phyloP scores from a whole-genome alignment of 2,797 vertebrate genomes.

The Octomys mimax region DNA sequence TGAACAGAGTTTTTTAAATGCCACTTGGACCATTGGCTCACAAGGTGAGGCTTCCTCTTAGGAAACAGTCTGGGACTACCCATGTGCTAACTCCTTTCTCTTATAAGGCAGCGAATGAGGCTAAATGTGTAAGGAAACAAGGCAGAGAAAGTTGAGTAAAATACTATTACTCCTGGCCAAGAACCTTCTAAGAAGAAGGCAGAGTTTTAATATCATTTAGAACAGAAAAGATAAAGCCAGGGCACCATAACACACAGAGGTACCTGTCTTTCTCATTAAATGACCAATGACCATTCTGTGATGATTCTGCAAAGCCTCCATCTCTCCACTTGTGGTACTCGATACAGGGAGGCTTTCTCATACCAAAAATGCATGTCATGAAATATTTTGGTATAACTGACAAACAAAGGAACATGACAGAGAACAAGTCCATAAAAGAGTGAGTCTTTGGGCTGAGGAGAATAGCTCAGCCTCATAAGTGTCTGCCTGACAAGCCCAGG shows the following conservation, averaged over 20 bases:
- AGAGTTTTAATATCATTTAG: fast-evolving
- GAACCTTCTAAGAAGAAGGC: not conserved
- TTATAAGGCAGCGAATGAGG: fast-evolving
- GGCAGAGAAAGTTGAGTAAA: not conserved
- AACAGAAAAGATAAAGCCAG: not conserved
- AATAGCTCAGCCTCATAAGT: no score
- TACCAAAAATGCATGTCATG: not conserved
- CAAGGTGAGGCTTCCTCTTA: not conserved
- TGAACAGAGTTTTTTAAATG: not conserved
- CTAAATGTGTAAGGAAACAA: not conserved
- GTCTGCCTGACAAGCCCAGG: no score
- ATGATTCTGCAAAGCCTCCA: not conserved
- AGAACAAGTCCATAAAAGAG: not conserved
- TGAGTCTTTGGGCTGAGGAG: not conserved
- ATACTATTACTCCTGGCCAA: conserved; percentile 54
- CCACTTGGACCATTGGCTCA: conserved; percentile 30
- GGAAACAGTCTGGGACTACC: conserved; percentile 21
- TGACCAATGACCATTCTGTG: not conserved
- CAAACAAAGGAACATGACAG: not conserved
- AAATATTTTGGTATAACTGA: not conserved
- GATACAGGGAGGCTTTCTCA: not conserved
- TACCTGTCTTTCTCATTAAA: no score
- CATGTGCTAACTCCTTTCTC: fast-evolving
- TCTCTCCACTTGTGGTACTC: not conserved
- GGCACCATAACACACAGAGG: not conserved